Base-by-base conservation (phyloP, 2,888 invertebrate species). In the Xanthostigma xanthostigma region DNA sequence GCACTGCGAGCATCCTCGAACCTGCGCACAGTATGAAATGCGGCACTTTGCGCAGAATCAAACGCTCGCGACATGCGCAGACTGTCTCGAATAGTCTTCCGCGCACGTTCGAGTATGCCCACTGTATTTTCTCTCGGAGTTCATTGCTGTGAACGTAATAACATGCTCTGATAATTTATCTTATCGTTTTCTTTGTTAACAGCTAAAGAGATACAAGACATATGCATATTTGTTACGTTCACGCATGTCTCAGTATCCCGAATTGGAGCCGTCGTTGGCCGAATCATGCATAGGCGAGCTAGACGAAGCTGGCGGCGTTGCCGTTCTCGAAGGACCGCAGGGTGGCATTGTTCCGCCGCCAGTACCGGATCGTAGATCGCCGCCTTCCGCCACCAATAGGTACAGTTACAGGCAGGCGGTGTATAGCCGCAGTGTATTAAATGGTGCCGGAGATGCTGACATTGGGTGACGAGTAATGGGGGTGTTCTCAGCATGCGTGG, bases 151-250 rank as follows among this genome's bases (percentile, higher is more conserved):
- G 17, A 17, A 17, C 17, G 17, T 17, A 17, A 17, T 17, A 17
- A 17, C 17, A 17, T 17, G 17, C 17, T 17, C 17, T 3, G 17
- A 27, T 6, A 5, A 6, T 27, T 27, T 27, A 27, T 27, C n/a
- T n/a, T n/a, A 5, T 6, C 6, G 27, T 27, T 6, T 36, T 36
- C 44, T 48, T 49, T 48, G 27, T 48, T 69, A 67, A 3, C 67
- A 89, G 89, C 69, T 88, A 59, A 87, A 85, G 69, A 74, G 88
- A 62, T 89, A 89, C 70, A 82, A 84, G 64, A 83, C 86, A 49
- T 89, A 89, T 70, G 80, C 81, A 56, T 78, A 80, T 68, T 76
- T 84, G 62, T 73, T 89, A 63, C 78, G 81, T 49, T 77, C 81
- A 56, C 79, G 82, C 57, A 71, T 85, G 60, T 69, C 75, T 14